Conservation (phyloP, 2,888 invertebrate species). For the Thymelicus acteon region DNA sequence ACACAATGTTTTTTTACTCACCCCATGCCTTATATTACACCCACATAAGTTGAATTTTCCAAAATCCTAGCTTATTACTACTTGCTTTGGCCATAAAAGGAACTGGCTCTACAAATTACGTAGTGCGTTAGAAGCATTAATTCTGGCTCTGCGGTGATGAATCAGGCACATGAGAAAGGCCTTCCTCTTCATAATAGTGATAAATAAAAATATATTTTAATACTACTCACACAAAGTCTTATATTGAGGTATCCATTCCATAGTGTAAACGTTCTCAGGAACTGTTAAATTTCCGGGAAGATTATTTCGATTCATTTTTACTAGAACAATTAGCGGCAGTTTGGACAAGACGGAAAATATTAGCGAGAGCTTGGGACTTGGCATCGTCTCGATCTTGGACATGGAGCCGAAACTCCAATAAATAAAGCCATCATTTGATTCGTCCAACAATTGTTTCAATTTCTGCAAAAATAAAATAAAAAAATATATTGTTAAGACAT, state of each 20-base stretch:
- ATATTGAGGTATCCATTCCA: conserved; percentile 83
- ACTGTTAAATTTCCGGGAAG: conserved; percentile 76
- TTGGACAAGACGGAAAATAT: conserved; percentile 80
- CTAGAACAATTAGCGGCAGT: conserved; percentile 81
- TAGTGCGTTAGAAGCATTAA: no score
- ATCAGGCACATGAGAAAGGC: no score
- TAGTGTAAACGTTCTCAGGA: conserved; percentile 77
- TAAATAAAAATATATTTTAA: background rate
- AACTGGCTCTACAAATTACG: no score
- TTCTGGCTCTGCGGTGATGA: no score
- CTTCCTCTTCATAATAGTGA: no score
- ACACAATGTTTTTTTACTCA: no score
- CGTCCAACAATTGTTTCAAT: conserved; percentile 71
- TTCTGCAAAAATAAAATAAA: conserved; percentile 36
- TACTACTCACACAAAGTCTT: conserved; percentile 78
- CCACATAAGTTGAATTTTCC: no score
- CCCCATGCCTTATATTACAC: no score
- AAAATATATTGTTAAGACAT: no score
- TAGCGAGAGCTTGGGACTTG: conserved; percentile 69
- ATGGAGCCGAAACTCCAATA: conserved; percentile 86
- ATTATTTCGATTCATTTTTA: conserved; percentile 79
- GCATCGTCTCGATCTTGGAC: conserved; percentile 82
- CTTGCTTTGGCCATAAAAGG: no score
- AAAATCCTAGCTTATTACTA: no score
- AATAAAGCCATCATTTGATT: conserved; percentile 78